Evolutionary conservation across 1,140 invertebrate species (phyloP).

Genomic region (Nymphalis io): DNA sequence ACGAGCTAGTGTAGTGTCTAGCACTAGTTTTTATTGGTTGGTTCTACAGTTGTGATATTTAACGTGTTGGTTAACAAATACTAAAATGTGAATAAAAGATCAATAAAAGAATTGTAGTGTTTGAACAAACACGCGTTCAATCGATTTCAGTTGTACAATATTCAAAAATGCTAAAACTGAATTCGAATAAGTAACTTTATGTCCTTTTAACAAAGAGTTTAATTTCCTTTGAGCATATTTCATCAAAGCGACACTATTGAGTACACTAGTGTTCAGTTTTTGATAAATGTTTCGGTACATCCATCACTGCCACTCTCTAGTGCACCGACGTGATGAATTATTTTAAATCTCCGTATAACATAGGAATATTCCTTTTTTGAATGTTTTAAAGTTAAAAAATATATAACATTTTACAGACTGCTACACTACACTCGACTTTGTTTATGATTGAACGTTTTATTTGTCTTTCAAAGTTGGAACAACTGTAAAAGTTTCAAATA

Average conservation of each 20-base stretch:
- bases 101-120: not conserved
- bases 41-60: too few species aligned
- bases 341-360: constrained; percentile 19
- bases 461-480: not conserved
- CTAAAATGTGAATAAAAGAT: not conserved
- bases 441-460: not conserved
- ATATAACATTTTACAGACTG: not conserved
- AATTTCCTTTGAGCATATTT: constrained; percentile 33
- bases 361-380: not conserved
- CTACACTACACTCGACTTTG: not conserved
- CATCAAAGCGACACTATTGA: constrained; percentile 21
- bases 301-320: constrained; percentile 38
- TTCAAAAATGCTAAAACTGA: not conserved
- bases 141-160: not conserved
- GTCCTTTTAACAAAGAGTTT: constrained; percentile 15
- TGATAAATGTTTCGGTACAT: constrained; percentile 38
- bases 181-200: not conserved
- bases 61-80: not conserved
- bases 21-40: too few species aligned
- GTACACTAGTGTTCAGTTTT: constrained; percentile 31
- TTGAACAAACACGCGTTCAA: constrained; percentile 1
- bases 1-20: too few species aligned
- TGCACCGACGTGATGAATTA: constrained; percentile 22
- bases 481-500: too few species aligned
- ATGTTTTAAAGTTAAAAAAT: not conserved